Evolutionary conservation across 2,797 vertebrate genomes (phyloP), one percentile per base, ranked within the genome.

Genomic region (Amblyopsis hoosieri): DNA sequence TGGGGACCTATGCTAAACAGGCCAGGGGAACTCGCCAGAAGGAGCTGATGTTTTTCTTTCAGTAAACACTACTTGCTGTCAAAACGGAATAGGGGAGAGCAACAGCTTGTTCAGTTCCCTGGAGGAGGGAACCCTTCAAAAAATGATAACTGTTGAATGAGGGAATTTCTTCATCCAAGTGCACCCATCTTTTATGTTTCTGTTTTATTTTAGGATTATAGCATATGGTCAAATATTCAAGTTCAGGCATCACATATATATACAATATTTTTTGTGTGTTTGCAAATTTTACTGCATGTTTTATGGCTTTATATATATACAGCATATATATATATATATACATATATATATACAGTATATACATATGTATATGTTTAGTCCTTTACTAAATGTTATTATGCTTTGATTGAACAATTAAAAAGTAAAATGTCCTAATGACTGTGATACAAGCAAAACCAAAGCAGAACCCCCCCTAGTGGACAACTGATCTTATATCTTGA

Each of bases 21-120:
- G 80, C 83, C 59, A 50, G 87, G 87, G 87, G 87, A 91, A 89
- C 83, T 59, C 85, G 87, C 75, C 89, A 91, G 83, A 90, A 84
- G 87, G 87, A 89, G 75, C 60, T 84, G 86, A 89, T 82, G 74
- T 71, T 60, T 79, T 83, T 85, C 86, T 76, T 87, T 88, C 75
- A 37, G 19, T 63, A 72, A 76, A 67, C 78, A 79, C 79, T 68
- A 68, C 84, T 86, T 85, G 81, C 73, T 87, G 79, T 64, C 60
- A 78, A 62, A 79, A 78, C 72, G 81, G 74, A 76, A 77, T 57
- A 69, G 60, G 68, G 56, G 63, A 65, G 4, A 6, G 62, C 58
- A 82, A 86, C 89, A 90, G 88, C 87, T 89, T 87, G 87, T 79
- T 85, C 80, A 83, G 74, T 90, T 89, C 82, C 85, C 88, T 88